Evolutionary conservation across 2,113 vertebrate genomes (phyloP).

Genomic region (Lontra canadensis): DNA sequence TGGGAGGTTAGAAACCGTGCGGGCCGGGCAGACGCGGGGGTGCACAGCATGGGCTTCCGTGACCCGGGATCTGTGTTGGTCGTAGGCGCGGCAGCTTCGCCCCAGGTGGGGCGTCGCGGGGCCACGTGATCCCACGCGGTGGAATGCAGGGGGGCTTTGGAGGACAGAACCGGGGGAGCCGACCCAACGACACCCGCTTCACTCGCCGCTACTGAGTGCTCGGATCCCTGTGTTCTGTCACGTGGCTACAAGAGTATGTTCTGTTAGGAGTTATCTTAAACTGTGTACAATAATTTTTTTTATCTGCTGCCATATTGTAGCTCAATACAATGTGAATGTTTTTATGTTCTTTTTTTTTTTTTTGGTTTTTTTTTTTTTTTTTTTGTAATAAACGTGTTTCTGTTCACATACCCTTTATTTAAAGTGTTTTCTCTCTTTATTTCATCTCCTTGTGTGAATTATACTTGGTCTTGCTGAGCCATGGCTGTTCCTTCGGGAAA

Average conservation of each 20-base stretch:
- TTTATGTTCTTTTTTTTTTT: constrained; percentile 29
- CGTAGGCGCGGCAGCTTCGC: constrained; percentile 91
- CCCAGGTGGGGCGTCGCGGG: constrained; percentile 90
- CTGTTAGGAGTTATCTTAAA: constrained; percentile 77
- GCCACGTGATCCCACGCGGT: constrained; percentile 91
- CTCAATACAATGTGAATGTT: constrained; percentile 85
- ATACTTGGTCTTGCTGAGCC: constrained; percentile 20
- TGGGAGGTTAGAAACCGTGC: background rate
- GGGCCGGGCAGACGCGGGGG: too few species aligned
- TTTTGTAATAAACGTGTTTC: constrained; percentile 87
- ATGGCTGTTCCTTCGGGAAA: background rate
- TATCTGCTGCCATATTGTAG: constrained; percentile 86
- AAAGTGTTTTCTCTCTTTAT: constrained; percentile 72
- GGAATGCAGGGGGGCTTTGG: constrained; percentile 92
- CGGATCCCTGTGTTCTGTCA: constrained; percentile 71
- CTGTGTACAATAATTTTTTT: constrained; percentile 83
- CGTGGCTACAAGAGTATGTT: constrained; percentile 68
- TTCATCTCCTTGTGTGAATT: constrained; percentile 82
- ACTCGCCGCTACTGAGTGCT: constrained; percentile 86
- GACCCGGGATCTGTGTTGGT: background rate
- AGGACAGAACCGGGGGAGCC: constrained; percentile 85
- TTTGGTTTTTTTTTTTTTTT: background rate
- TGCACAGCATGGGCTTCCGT: rapidly evolving
- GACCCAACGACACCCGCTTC: constrained; percentile 86
- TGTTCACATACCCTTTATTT: constrained; percentile 74